phyloP scores from a whole-genome alignment of 2,888 invertebrate genomes.

The Periphyllus acericola region DNA sequence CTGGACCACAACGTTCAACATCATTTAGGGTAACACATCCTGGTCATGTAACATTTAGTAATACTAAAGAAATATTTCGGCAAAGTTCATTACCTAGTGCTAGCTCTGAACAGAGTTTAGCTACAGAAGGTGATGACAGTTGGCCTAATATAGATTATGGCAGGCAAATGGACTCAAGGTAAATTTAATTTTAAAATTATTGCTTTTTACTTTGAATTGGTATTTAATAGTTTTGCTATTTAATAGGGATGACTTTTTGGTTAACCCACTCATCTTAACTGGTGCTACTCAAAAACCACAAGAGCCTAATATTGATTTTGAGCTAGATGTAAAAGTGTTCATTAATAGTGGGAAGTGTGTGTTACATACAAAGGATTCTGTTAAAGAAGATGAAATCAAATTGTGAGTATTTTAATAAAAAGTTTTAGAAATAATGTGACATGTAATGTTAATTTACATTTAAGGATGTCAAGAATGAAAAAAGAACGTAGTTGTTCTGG shows the following conservation, averaged over 20 bases:
- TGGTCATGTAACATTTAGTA: slow-evolving; percentile 53
- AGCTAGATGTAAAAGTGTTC: slow-evolving; percentile 93
- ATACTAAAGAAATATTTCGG: slow-evolving; percentile 67
- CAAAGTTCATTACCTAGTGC: slow-evolving; percentile 83
- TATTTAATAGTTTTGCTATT: neutral
- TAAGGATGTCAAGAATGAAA: slow-evolving; percentile 73
- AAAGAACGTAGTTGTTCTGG: slow-evolving; percentile 79
- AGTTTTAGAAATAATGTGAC: slow-evolving; percentile 65
- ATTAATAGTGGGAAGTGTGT: slow-evolving; percentile 98
- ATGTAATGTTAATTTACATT: slow-evolving; percentile 62
- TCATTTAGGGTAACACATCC: slow-evolving; percentile 45
- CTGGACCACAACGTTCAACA: slow-evolving; percentile 51
- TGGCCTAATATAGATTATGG: slow-evolving; percentile 53
- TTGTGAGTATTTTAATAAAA: slow-evolving; percentile 68
- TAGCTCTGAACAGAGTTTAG: slow-evolving; percentile 74
- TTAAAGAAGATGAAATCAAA: slow-evolving; percentile 76
- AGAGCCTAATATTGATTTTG: slow-evolving; percentile 94
- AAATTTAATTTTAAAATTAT: slow-evolving; percentile 9
- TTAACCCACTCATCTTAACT: slow-evolving; percentile 38
- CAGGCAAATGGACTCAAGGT: slow-evolving; percentile 30
- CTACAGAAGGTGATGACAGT: slow-evolving; percentile 64
- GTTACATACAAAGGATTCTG: slow-evolving; percentile 87
- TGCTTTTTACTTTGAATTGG: neutral
- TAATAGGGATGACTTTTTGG: slow-evolving; percentile 50
- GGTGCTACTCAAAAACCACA: slow-evolving; percentile 69